Evolutionary conservation across 2,888 invertebrate genomes (phyloP), one percentile per base, ranked within the genome.

Genomic region (Cybosia mesomella): DNA sequence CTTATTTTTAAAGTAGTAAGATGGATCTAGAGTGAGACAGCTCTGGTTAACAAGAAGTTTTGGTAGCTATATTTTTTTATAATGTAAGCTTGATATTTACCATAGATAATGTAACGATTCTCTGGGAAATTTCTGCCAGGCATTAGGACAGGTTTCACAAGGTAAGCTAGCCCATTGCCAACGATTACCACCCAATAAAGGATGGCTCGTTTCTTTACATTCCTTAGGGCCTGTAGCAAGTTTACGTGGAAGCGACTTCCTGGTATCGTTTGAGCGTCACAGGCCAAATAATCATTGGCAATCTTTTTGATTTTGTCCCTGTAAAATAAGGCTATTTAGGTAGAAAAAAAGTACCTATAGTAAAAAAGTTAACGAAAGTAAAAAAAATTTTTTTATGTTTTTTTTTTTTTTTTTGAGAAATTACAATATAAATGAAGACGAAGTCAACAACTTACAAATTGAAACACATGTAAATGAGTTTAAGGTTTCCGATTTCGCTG

Each of bases 401-500:
- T n/a, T n/a, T n/a, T n/a, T n/a, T n/a, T n/a, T n/a, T n/a, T n/a
- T n/a, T n/a, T n/a, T n/a, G n/a, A n/a, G 5, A 4, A 39, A 39
- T 2, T 13, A 39, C 39, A 39, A 13, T 39, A 15, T 7, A 32
- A 8, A 28, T 21, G 18, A 11, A 0, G 4, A 28, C 15, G 18
- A 11, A 0, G 4, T n/a, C 28, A 18, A 34, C n/a, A 60, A 72
- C 79, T 74, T 73, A 88, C 88, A 81, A 81, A 49, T 83, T 64
- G 22, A 74, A 32, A 24, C 77, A 75, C 81, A 86, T 83, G 57
- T 79, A 83, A 10, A 83, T 55, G 4, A 87, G 72, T 55, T 87
- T 87, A 1, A 81, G 64, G 7, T 77, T 76, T 1, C 84, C 84
- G 0, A 85, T 84, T 49, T 83, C 75, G 61, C 85, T 81, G 57